These are phyloP conservation scores for Priocnemis perturbator DNA, from an alignment of 2,888 invertebrate species.

Conservation along the genomic window DNA sequence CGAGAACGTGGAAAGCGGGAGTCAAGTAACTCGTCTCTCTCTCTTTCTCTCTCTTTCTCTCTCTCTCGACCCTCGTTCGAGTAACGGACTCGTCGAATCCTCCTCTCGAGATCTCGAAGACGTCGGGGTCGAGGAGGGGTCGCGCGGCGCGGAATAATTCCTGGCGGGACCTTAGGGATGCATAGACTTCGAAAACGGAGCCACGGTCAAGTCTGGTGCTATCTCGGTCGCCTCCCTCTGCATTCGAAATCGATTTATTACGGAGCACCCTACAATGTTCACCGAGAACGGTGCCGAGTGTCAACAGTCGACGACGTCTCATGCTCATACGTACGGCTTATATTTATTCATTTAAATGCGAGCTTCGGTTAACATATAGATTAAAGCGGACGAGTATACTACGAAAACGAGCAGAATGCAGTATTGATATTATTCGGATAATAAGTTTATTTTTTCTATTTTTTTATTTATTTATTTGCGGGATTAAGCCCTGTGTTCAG, in stretches of 20 bases:
- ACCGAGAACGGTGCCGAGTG: no score
- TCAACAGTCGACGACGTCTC: no score
- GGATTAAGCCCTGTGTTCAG: no score
- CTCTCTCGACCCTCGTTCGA: conserved; percentile 14
- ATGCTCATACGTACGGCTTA: no score
- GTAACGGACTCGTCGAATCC: conserved; percentile 31
- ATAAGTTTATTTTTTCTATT: no score
- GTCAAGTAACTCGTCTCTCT: conserved; percentile 11
- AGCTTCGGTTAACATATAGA: no score
- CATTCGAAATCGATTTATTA: conserved; percentile 39
- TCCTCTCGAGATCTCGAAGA: conserved; percentile 32
- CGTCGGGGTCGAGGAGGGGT: conserved; percentile 24
- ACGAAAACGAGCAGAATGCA: no score
- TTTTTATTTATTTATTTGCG: no score
- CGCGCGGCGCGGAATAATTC: conserved; percentile 39
- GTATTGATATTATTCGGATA: no score
- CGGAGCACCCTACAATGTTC: background rate
- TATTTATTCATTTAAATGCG: no score
- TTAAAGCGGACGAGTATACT: no score
- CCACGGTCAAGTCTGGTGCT: conserved; percentile 32
- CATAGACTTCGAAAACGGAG: conserved; percentile 47
- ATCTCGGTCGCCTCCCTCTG: conserved; percentile 23
- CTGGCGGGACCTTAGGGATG: conserved; percentile 41
- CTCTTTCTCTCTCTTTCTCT: no score
- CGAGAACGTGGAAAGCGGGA: background rate